Conservation (phyloP, 2,888 invertebrate species). For the Halictus ligatus region DNA sequence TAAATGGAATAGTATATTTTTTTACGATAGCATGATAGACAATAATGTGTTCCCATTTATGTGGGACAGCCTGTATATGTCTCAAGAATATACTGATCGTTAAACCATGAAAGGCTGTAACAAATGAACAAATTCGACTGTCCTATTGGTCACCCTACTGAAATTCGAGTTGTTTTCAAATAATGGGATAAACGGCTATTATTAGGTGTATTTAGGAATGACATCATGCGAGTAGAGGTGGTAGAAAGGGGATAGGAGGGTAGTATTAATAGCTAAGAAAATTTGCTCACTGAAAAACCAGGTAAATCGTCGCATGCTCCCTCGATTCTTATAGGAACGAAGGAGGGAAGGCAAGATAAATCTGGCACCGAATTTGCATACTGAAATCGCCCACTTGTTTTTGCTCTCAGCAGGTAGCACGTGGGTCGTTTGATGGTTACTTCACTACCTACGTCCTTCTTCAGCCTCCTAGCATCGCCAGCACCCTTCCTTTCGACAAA, state of each 20-base stretch:
- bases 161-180: neutral
- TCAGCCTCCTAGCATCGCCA: constrained; percentile 52
- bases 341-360: constrained; percentile 51
- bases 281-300: constrained; percentile 2
- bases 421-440: constrained; percentile 71
- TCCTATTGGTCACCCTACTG: neutral
- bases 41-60: too few species aligned
- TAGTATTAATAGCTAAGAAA: neutral
- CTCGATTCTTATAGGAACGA: constrained; percentile 18
- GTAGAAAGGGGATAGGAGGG: neutral
- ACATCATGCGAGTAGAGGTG: neutral
- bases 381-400: constrained; percentile 76
- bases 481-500: constrained; percentile 66
- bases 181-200: neutral
- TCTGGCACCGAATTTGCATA: constrained; percentile 73
- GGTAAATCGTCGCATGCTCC: constrained; percentile 15
- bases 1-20: too few species aligned
- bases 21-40: too few species aligned
- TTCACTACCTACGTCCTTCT: constrained; percentile 66
- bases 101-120: too few species aligned
- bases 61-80: too few species aligned
- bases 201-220: neutral
- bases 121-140: neutral
- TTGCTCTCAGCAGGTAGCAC: constrained; percentile 75
- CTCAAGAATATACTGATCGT: too few species aligned